phyloP scores from a whole-genome alignment of 2,888 invertebrate genomes.

The Cryptus viduatorius region DNA sequence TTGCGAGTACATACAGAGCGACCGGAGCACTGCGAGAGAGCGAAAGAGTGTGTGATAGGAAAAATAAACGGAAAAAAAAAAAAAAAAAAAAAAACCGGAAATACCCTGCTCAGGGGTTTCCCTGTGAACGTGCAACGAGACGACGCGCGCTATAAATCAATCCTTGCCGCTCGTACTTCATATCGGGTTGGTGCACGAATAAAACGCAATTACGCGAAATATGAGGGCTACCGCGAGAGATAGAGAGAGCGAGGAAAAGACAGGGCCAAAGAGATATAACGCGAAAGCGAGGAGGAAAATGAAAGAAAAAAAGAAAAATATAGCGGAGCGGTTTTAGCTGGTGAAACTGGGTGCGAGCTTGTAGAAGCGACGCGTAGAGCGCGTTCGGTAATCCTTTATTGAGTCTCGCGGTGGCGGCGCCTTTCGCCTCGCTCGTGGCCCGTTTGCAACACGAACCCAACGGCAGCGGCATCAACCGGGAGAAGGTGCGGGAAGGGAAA shows the following conservation, averaged over 20 bases:
- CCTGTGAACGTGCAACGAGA: slow-evolving; percentile 64
- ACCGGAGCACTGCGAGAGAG: slow-evolving; percentile 19
- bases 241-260: slow-evolving; percentile 21
- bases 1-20: slow-evolving; percentile 25
- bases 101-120: slow-evolving; percentile 35
- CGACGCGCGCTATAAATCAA: slow-evolving; percentile 72
- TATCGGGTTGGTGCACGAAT: slow-evolving; percentile 66
- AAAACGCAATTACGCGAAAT: slow-evolving; percentile 72
- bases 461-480: slow-evolving; percentile 7
- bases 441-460: slow-evolving; percentile 37
- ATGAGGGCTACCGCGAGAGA: slow-evolving; percentile 55
- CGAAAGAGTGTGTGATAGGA: slow-evolving; percentile 39
- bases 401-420: slow-evolving; percentile 58
- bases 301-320: slow-evolving; percentile 25
- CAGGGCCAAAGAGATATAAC: slow-evolving; percentile 4
- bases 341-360: slow-evolving; percentile 42
- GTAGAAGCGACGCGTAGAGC: slow-evolving; percentile 19
- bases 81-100: slow-evolving; percentile 19
- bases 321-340: slow-evolving; percentile 26
- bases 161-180: slow-evolving; percentile 70
- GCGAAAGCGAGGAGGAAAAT: slow-evolving; percentile 16
- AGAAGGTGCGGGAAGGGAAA: too few relatives aligned
- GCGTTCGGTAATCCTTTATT: slow-evolving; percentile 60
- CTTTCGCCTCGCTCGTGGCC: slow-evolving; percentile 6
- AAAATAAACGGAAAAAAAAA: slow-evolving; percentile 40